phyloP scores from a whole-genome alignment of 2,113 vertebrate species.

The Aptenodytes patagonicus region DNA sequence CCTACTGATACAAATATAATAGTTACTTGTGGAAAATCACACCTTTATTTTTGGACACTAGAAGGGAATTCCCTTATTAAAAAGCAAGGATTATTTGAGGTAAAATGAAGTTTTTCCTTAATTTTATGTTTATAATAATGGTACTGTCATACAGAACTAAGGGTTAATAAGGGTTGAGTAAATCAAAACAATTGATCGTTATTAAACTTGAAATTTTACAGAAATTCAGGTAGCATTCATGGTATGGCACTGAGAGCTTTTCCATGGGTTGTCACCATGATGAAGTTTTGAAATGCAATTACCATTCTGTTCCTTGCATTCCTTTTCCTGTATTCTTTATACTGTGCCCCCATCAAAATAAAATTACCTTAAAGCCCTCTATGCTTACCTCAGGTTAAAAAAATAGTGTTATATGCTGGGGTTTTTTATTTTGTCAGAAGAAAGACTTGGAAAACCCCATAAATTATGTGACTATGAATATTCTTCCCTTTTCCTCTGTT shows the following conservation, averaged over 20 bases:
- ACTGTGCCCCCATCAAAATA: neutral
- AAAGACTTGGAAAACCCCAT: neutral
- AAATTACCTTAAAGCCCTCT: neutral
- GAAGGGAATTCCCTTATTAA: conserved; percentile 90
- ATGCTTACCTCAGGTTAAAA: neutral
- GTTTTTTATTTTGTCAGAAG: neutral
- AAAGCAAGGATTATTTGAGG: conserved; percentile 98
- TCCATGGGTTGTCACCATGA: neutral
- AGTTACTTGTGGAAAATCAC: conserved; percentile 96
- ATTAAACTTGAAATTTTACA: neutral
- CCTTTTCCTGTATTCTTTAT: neutral
- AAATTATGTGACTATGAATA: neutral
- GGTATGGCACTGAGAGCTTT: neutral
- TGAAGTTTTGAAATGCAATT: neutral
- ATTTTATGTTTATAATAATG: neutral
- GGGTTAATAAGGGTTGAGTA: neutral
- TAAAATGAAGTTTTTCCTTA: conserved; percentile 45
- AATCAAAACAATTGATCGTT: neutral
- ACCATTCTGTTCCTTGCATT: neutral
- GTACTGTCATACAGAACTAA: neutral
- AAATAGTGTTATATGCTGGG: neutral
- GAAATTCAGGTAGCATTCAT: neutral
- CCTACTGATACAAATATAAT: conserved; percentile 94
- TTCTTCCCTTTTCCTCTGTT: neutral
- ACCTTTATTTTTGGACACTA: conserved; percentile 95